These are phyloP conservation scores for Picathartes gymnocephalus DNA, from an alignment of 2,113 vertebrate species.

Conservation along the genomic window DNA sequence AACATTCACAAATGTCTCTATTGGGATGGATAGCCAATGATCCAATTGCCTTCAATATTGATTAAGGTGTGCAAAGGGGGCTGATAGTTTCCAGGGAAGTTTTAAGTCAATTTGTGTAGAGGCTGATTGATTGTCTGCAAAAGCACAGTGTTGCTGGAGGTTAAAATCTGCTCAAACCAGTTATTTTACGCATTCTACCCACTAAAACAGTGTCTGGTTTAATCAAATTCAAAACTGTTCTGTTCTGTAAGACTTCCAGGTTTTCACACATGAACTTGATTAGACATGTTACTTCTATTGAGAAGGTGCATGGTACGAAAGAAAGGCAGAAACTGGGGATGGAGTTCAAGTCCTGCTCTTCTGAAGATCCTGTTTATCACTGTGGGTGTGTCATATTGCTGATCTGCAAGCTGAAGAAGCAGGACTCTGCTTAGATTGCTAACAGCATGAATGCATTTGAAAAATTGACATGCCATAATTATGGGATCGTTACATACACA, in stretches of 20 bases:
- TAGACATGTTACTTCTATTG: not conserved
- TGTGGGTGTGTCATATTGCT: not conserved
- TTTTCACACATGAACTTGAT: not conserved
- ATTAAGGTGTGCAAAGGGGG: slow-evolving; percentile 41
- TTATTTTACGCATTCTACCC: not conserved
- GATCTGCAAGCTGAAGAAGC: not conserved
- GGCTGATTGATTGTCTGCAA: slow-evolving; percentile 40
- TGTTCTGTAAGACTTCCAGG: not conserved
- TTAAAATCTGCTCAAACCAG: slow-evolving; percentile 1
- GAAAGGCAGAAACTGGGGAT: not conserved
- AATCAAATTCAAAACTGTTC: slow-evolving; percentile 12
- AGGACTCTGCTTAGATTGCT: not conserved
- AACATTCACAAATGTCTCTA: not conserved
- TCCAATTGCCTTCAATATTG: slow-evolving; percentile 8
- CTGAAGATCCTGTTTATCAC: not conserved
- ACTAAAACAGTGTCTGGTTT: not conserved
- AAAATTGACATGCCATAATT: not conserved
- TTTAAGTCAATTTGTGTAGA: slow-evolving; percentile 44
- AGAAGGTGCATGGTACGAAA: not conserved
- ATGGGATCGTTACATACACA: not conserved
- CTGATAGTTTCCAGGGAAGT: slow-evolving; percentile 33
- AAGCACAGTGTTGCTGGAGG: not conserved
- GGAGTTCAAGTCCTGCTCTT: not conserved
- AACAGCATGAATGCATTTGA: not conserved
- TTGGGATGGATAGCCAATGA: not conserved